Evolutionary conservation across 2,888 invertebrate genomes (phyloP).

Genomic region (Leistus spinibarbis): DNA sequence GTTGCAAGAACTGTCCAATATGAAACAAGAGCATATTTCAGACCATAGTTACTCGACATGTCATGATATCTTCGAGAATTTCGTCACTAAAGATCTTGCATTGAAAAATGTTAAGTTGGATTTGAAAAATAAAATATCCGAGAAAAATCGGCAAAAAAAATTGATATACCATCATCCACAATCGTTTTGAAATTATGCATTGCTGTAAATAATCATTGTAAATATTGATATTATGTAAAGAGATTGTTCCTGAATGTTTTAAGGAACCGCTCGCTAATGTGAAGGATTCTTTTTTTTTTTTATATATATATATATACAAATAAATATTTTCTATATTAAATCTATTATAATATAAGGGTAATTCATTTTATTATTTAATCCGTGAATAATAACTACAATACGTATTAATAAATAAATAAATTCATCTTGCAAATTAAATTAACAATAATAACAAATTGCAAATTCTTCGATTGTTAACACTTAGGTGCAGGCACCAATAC

Average conservation of each 20-base stretch:
- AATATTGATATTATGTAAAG: not conserved
- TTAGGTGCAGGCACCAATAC: too few relatives aligned
- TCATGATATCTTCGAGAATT: constrained; percentile 23
- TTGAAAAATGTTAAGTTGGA: constrained; percentile 50
- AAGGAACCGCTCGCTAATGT: too few relatives aligned
- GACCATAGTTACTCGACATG: constrained; percentile 27
- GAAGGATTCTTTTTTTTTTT: not conserved
- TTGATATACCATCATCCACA: not conserved
- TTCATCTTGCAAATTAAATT: too few relatives aligned
- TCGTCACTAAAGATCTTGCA: constrained; percentile 12
- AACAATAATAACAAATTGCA: too few relatives aligned
- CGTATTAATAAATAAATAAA: not conserved
- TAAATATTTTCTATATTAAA: not conserved
- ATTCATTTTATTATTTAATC: not conserved
- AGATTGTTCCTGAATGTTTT: too few relatives aligned
- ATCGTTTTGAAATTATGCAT: not conserved
- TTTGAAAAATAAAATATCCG: constrained; percentile 55
- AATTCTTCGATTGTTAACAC: too few relatives aligned
- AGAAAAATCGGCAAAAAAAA: constrained; percentile 46
- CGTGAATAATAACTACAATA: not conserved
- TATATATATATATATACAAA: too few relatives aligned
- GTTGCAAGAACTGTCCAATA: not conserved
- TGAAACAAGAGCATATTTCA: not conserved
- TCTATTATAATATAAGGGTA: too few relatives aligned
- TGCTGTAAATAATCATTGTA: not conserved